A percentile compares a stretch with the other conserved stretches of the same genome.
These are phyloP conservation scores for Acanthis flammea DNA, from an alignment of 2,797 vertebrate genomes.

Conservation along the genomic window DNA sequence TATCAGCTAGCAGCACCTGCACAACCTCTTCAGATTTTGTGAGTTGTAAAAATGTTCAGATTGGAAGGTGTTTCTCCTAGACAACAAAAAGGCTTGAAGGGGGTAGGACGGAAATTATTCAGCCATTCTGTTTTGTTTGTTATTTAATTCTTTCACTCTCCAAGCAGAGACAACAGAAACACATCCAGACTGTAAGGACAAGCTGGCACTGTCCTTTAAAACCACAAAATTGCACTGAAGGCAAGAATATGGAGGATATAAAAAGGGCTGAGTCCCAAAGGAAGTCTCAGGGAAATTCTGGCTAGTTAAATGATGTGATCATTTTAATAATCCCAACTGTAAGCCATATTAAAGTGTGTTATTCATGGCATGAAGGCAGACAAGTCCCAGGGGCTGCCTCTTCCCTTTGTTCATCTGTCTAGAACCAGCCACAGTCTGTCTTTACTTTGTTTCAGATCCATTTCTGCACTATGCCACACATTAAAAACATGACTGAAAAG, in stretches of 20 bases:
- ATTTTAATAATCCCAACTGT: not conserved
- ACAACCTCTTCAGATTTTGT: not conserved
- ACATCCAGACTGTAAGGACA: not conserved
- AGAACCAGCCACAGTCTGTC: not conserved
- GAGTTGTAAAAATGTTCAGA: not conserved
- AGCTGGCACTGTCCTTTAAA: not conserved
- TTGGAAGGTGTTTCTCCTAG: not conserved
- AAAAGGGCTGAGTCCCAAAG: not conserved
- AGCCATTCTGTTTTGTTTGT: not conserved
- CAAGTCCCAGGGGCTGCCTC: not conserved
- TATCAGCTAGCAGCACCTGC: not conserved
- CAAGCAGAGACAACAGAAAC: not conserved
- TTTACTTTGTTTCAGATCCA: not conserved
- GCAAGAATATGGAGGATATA: not conserved
- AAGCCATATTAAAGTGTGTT: not conserved
- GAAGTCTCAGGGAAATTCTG: not conserved
- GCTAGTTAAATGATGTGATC: not conserved
- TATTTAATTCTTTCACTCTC: not conserved
- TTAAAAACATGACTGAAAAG: not conserved
- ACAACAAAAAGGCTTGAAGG: not conserved
- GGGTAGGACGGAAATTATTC: not conserved
- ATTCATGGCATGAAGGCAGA: not conserved
- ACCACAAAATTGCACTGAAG: not conserved
- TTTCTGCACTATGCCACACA: not conserved
- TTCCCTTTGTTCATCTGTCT: not conserved